Base-by-base conservation (phyloP, 2,888 invertebrate genomes). In the Drosophila austrosaltans region DNA sequence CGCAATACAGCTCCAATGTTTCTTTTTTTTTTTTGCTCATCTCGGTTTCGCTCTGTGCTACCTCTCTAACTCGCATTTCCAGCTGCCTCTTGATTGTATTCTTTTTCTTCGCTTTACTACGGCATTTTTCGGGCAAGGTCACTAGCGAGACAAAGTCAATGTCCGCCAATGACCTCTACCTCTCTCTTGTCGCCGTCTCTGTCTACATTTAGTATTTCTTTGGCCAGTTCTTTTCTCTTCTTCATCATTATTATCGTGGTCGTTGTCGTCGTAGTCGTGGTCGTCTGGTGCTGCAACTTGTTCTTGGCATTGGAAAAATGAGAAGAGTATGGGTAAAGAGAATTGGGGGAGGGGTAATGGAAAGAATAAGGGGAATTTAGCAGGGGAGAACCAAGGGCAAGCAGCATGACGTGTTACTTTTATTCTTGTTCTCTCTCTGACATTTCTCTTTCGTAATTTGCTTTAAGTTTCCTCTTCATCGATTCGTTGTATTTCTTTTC, bases 71-170 rank as follows among this genome's bases (percentile, higher is more conserved):
- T 63, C 63, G 82, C 82, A 84, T 81, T 81, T 75, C 71, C 82
- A 77, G 79, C 79, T 87, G 80, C 71, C 61, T 69, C 54, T 73
- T 63, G 48, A 22, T 42, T 42, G 16, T 42, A 30, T 65, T 73
- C 56, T 66, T 66, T 62, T 69, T 42, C 54, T 66, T 53, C 42
- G 79, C 71, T 77, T 79, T 81, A 75, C 75, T 76, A 80, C 76
- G 86, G 84, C 89, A 87, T 90, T 92, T 92, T 92, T 92, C 91
- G 92, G 92, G 89, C 92, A 92, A 92, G 92, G 92, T 92, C 92
- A 92, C 91, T 90, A 90, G 72, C 89, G 90, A 91, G 92, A 92
- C 92, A 90, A 91, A 92, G 92, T 92, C 92, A 92, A 91, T 89
- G 92, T 81, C 91, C 92, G 90, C 84, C 79, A 91, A 89, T 92